Evolutionary conservation across 2,888 invertebrate genomes (phyloP), one percentile per base, ranked within the genome.

Genomic region (Trilocha varians): DNA sequence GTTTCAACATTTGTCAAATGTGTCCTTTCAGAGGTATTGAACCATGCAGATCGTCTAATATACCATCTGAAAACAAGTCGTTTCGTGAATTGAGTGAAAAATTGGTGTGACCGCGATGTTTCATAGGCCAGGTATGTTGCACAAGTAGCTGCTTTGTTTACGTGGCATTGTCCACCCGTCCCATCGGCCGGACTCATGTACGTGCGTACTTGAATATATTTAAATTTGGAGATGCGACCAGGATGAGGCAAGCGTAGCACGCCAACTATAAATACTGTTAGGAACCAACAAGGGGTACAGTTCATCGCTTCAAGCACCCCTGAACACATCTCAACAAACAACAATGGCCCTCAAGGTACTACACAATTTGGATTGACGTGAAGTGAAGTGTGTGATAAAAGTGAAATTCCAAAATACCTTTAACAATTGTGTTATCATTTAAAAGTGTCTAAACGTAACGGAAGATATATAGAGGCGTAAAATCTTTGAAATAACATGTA

Each of bases 121-220:
- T 73, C 71, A 67, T 70, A 71, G 75, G 62, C 64, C 67, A 68
- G 62, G 57, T 53, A 60, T 68, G 69, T 82, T 82, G 78, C 80
- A 72, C 74, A 83, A 85, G 79, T 67, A 60, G 65, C 61, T 53
- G 66, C 75, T 73, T 84, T 83, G 82, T 84, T 73, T 67, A 65
- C 67, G 65, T 65, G 78, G 74, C 78, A 83, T 85, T 84, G 84
- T 84, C 82, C 82, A 72, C 69, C 53, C 59, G 64, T 65, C 72
- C 79, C 73, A 63, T 60, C 70, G 65, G 65, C 64, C 59, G 50
- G 63, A 57, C 65, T 62, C 47, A 78, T 37, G 43, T 83, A 85
- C 84, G 84, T 84, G 85, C 79, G 84, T 85, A 82, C 85, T 85
- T 85, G 85, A 84, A 76, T 77, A 82, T 84, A 84, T 85, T 85